Evolutionary conservation across 2,113 vertebrate species (phyloP).

Genomic region (Prionailurus viverrinus): DNA sequence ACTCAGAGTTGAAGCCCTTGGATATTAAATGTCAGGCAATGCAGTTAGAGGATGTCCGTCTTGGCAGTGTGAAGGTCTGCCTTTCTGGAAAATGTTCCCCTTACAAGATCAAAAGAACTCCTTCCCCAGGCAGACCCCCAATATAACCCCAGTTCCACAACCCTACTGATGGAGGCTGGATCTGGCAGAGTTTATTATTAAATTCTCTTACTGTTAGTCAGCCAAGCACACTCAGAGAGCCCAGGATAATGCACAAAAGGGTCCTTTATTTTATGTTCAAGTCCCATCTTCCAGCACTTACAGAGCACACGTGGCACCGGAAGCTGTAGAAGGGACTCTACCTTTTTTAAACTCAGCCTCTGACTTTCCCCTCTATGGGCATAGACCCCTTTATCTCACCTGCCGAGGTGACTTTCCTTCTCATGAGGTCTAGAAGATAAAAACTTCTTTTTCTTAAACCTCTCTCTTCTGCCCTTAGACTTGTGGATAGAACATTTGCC

Average conservation of each 20-base stretch:
- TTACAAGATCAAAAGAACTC: slow-evolving; percentile 21
- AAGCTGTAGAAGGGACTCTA: neutral
- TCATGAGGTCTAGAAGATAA: neutral
- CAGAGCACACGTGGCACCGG: neutral
- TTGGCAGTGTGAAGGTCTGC: slow-evolving; percentile 5
- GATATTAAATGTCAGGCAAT: neutral
- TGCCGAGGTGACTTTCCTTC: neutral
- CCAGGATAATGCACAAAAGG: neutral
- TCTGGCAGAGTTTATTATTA: slow-evolving; percentile 24
- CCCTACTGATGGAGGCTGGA: neutral
- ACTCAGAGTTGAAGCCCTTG: neutral
- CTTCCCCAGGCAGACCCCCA: neutral
- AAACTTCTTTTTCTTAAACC: neutral
- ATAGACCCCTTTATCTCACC: neutral
- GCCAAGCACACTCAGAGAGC: neutral
- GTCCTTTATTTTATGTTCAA: neutral
- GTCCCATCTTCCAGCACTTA: neutral
- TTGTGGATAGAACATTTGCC: neutral
- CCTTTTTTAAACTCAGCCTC: no score
- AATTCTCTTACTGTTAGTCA: neutral
- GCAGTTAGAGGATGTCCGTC: neutral
- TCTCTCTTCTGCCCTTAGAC: neutral
- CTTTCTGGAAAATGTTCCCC: neutral
- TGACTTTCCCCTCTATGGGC: neutral
- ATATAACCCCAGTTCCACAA: neutral